phyloP scores from a whole-genome alignment of 2,888 invertebrate genomes.

The Lysandra coridon region DNA sequence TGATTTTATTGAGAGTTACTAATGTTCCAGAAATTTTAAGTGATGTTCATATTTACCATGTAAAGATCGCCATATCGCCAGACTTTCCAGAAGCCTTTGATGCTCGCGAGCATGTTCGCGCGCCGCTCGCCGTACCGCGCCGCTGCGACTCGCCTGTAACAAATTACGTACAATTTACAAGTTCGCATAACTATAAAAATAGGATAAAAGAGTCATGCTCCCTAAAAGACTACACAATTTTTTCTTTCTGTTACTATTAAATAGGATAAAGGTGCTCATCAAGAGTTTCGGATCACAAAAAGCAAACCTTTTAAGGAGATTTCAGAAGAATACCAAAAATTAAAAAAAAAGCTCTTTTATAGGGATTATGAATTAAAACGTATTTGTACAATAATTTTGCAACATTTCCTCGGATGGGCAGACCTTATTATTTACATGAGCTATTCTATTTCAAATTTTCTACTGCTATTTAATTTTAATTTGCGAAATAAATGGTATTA shows the following conservation, averaged over 20 bases:
- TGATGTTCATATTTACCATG: conserved; percentile 57
- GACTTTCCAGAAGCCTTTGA: conserved; percentile 77
- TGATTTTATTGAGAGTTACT: background rate
- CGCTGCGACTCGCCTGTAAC: conserved; percentile 58
- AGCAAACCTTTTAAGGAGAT: too few species aligned
- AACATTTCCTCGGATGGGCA: too few species aligned
- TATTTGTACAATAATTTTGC: too few species aligned
- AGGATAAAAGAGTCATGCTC: too few species aligned
- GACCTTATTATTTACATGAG: background rate
- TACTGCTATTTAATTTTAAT: background rate
- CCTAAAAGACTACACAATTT: too few species aligned
- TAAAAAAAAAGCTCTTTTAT: too few species aligned
- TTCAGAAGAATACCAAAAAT: too few species aligned
- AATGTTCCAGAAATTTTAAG: background rate
- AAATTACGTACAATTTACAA: conserved; percentile 34
- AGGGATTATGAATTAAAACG: too few species aligned
- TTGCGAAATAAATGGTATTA: background rate
- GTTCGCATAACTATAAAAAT: too few species aligned
- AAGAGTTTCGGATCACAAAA: too few species aligned
- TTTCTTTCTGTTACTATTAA: too few species aligned
- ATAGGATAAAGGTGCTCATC: too few species aligned
- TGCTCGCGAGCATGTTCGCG: conserved; percentile 69
- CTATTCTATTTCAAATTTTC: background rate
- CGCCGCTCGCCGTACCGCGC: conserved; percentile 55
- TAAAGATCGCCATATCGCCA: conserved; percentile 77